phyloP scores from a whole-genome alignment of 1,140 invertebrate species.

The Eriosoma lanigerum region DNA sequence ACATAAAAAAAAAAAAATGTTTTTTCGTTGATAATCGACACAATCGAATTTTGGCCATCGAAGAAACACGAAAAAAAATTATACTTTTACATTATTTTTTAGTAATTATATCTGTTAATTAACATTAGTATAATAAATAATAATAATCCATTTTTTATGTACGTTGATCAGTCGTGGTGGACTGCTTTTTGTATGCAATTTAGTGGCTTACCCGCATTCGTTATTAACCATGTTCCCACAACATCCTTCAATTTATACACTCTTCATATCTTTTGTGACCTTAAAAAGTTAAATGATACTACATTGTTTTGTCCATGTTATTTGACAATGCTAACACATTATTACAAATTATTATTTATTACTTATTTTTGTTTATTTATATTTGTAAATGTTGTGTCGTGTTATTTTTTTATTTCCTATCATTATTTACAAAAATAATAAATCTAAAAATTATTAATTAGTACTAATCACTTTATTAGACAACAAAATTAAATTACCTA shows the following conservation, averaged over 20 bases:
- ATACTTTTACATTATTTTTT: background rate
- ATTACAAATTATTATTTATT: too few species aligned
- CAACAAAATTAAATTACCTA: too few species aligned
- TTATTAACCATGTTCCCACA: background rate
- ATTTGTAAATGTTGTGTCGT: too few species aligned
- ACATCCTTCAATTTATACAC: background rate
- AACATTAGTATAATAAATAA: background rate
- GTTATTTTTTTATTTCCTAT: too few species aligned
- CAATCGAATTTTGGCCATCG: conserved; percentile 37
- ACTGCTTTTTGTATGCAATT: background rate
- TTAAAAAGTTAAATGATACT: too few species aligned
- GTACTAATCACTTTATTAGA: too few species aligned
- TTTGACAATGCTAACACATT: too few species aligned
- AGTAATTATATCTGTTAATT: background rate
- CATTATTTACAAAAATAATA: too few species aligned
- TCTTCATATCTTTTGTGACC: too few species aligned
- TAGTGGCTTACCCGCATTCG: background rate
- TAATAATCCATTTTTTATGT: background rate
- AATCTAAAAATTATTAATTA: too few species aligned
- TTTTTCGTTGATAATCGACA: conserved; percentile 40
- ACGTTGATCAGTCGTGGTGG: background rate
- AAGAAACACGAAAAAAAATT: conserved; percentile 7
- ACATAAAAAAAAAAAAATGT: background rate
- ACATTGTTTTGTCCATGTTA: too few species aligned
- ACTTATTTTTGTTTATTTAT: too few species aligned